Percentiles rank a stretch among this genome's conserved stretches.
These are phyloP conservation scores for Parnassius smintheus DNA, from an alignment of 2,888 invertebrate genomes.

Conservation along the genomic window DNA sequence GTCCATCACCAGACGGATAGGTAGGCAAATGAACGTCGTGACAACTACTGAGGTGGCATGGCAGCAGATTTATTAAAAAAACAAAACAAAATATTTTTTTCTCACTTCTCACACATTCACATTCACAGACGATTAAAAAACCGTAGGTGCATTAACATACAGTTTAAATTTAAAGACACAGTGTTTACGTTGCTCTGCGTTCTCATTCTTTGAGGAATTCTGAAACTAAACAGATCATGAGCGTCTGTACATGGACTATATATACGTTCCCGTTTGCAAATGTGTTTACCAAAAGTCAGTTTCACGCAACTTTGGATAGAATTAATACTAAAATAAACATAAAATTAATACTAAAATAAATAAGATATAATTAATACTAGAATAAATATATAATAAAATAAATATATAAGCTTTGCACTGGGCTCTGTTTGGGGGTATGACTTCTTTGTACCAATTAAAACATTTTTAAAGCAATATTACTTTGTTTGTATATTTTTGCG, in stretches of 20 bases:
- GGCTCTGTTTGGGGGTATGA: too few species aligned
- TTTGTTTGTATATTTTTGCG: too few species aligned
- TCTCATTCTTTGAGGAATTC: slow-evolving; percentile 9
- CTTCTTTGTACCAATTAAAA: too few species aligned
- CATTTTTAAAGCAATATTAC: too few species aligned
- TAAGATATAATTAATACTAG: not conserved
- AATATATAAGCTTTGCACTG: too few species aligned
- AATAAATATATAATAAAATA: not conserved
- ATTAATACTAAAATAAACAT: not conserved
- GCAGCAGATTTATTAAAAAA: too few species aligned
- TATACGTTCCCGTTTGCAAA: slow-evolving; percentile 1
- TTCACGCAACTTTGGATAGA: not conserved
- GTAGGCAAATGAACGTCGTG: slow-evolving; percentile 49
- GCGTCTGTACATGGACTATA: not conserved
- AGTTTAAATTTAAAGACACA: slow-evolving; percentile 12
- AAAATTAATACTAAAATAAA: not conserved
- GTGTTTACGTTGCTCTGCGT: slow-evolving; percentile 8
- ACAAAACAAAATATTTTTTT: too few species aligned
- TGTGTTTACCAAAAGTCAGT: slow-evolving; percentile 2
- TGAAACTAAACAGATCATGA: slow-evolving; percentile 5
- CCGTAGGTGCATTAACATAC: slow-evolving; percentile 12
- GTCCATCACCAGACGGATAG: slow-evolving; percentile 43
- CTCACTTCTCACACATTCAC: too few species aligned
- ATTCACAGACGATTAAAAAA: too few species aligned
- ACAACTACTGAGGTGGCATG: slow-evolving; percentile 31